Conservation (phyloP, 2,797 vertebrate species). For the Distichodus sexfasciatus region DNA sequence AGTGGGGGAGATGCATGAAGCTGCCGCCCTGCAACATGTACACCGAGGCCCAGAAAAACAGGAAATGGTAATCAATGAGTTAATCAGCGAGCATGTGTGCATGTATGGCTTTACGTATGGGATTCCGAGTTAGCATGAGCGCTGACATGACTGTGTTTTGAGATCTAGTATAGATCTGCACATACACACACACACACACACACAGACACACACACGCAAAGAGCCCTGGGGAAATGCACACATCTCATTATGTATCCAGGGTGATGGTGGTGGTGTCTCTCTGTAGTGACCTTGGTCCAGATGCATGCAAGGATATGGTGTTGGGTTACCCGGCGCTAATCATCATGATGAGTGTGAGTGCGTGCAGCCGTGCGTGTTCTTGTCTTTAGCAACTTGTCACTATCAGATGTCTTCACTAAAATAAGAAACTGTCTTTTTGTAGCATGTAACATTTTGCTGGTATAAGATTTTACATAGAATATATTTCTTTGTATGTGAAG, state of each 20-base stretch:
- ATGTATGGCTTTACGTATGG: neutral
- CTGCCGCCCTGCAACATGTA: neutral
- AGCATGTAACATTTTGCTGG: too few relatives aligned
- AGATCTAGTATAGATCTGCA: neutral
- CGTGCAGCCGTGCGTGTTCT: too few relatives aligned
- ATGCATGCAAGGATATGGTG: neutral
- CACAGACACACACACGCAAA: neutral
- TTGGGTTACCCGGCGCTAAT: neutral
- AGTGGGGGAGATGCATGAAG: neutral
- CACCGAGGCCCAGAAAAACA: neutral
- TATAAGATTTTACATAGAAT: too few relatives aligned
- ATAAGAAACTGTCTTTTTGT: too few relatives aligned
- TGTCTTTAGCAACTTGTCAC: too few relatives aligned
- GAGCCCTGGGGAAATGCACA: conserved; percentile 36
- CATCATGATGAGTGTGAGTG: neutral
- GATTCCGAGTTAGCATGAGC: neutral
- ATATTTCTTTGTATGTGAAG: too few relatives aligned
- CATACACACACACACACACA: neutral
- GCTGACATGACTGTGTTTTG: neutral
- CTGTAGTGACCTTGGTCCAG: conserved; percentile 4
- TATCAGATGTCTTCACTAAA: too few relatives aligned
- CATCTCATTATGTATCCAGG: conserved; percentile 52
- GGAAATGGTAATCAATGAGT: neutral
- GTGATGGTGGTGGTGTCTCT: neutral
- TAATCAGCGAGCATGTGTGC: neutral